A percentile compares a stretch with the other conserved stretches of the same genome.
Conservation (phyloP, 2,888 invertebrate genomes). For the Phaedon cochleariae region DNA sequence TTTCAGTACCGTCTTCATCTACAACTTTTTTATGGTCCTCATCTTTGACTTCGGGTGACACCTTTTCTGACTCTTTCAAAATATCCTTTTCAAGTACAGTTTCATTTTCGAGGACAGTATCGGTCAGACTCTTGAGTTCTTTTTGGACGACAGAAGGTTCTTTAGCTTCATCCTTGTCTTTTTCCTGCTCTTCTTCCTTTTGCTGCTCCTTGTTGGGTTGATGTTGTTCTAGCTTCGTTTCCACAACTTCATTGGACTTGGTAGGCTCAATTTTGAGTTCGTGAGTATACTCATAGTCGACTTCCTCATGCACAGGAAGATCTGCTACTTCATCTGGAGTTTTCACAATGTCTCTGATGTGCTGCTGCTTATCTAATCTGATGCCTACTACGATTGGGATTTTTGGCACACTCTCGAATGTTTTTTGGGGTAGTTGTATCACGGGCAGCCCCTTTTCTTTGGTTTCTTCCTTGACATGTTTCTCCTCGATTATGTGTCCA, state of each 20-base stretch:
- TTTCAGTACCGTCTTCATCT: constrained; percentile 11
- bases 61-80: constrained; percentile 26
- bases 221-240: constrained; percentile 27
- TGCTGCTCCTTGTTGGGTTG: constrained; percentile 46
- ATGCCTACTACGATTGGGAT: constrained; percentile 62
- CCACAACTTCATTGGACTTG: constrained; percentile 51
- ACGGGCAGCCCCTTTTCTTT: constrained; percentile 72
- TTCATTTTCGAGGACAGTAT: constrained; percentile 32
- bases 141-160: constrained; percentile 25
- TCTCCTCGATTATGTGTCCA: constrained; percentile 72
- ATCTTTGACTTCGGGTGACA: no score
- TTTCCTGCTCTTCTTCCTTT: constrained; percentile 40
- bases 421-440: constrained; percentile 62
- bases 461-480: constrained; percentile 79
- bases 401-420: constrained; percentile 64
- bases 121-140: constrained; percentile 32
- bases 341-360: constrained; percentile 83
- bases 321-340: constrained; percentile 95
- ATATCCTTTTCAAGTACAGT: constrained; percentile 26
- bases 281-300: constrained; percentile 68
- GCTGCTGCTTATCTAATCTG: constrained; percentile 69
- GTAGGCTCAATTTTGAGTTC: constrained; percentile 48
- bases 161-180: constrained; percentile 39
- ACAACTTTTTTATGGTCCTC: neutral
- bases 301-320: constrained; percentile 89